Base-by-base conservation (phyloP, 2,888 invertebrate genomes). In the Biston betularia region DNA sequence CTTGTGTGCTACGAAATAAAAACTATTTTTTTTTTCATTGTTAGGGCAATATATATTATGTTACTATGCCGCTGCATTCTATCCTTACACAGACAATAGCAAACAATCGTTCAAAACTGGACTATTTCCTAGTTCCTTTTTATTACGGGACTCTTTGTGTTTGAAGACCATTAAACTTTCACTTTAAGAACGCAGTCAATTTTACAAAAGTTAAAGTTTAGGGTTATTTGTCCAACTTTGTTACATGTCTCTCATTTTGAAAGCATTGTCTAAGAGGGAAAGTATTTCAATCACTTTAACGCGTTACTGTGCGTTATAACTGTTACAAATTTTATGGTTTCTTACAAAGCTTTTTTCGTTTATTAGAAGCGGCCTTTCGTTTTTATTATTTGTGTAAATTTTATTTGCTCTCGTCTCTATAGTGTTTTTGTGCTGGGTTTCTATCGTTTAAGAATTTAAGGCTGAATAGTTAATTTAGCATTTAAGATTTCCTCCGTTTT, bases 201-300 rank as follows among this genome's bases (percentile, higher is more conserved):
- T 33, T 42, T 48, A 60, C 44, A 54, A 54, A 42, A 15, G 52
- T 52, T 48, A 11, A 61, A 14, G n/a, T 53, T 46, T 60, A 12
- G 34, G 15, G 34, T 50, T 49, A 5, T 60, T 40, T 45, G 15
- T 38, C 8, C 48, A n/a, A 42, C 40, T 58, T 52, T 48, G 59
- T 61, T 48, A n/a, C 52, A 48, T 44, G 58, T 63, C 44, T 65
- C 54, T 58, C n/a, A 46, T 65, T 49, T 63, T 35, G 12, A 34
- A 42, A 33, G 44, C 48, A 66, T 72, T 72, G 66, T 70, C 44
- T 62, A 68, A 71, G 60, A 73, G 49, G 56, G 66, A 74, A 78
- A 73, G 65, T 71, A 66, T 71, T 65, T 66, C 57, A 69, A 72
- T 69, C 35, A 53, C 12, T 63, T 57, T 42, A 53, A 46, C 40